Evolutionary conservation across 2,797 vertebrate genomes (phyloP), one percentile per base, ranked within the genome.

Genomic region (Percopsis omiscomaycus): DNA sequence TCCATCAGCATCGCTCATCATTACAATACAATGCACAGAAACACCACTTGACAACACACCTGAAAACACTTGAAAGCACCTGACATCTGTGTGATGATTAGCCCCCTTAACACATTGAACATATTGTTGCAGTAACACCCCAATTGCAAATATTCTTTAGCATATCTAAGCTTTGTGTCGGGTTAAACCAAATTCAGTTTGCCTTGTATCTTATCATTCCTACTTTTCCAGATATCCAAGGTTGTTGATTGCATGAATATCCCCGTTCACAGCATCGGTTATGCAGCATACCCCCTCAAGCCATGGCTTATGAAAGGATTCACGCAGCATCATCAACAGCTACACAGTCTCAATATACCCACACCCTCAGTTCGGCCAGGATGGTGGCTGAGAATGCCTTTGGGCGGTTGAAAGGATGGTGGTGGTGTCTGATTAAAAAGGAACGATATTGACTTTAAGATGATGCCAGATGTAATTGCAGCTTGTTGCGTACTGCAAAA

Each of bases 401-500:
- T 54, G 52, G n/a, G 22, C 3, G 16, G 10, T 13, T 54, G 52
- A 28, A 54, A 29, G 52, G 52, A 27, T 22, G 27, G 8, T 54
- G 16, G 27, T 5, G 52, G 3, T 54, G 5, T n/a, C 52, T 28
- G 27, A 27, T 10, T 11, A 8, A 54, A 54, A 22, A 27, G 52
- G 6, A 28, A 29, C 28, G 15, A 54, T 22, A 29, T 54, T 27
- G 52, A 54, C 52, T 8, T 54, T 54, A 2, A 5, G 27, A 6
- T 54, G 28, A 54, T 54, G 52, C 52, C 52, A 16, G 13, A 54
- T 29, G 8, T 27, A 28, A 22, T 54, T 28, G 11, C 52, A 10
- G 52, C 52, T 54, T 54, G 49, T 29, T 54, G 52, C 15, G 29
- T 54, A 27, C 9, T 54, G 22, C 27, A 51, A 8, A 51, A 54